Base-by-base conservation (phyloP, 2,888 invertebrate genomes). In the Pollenia angustigena region DNA sequence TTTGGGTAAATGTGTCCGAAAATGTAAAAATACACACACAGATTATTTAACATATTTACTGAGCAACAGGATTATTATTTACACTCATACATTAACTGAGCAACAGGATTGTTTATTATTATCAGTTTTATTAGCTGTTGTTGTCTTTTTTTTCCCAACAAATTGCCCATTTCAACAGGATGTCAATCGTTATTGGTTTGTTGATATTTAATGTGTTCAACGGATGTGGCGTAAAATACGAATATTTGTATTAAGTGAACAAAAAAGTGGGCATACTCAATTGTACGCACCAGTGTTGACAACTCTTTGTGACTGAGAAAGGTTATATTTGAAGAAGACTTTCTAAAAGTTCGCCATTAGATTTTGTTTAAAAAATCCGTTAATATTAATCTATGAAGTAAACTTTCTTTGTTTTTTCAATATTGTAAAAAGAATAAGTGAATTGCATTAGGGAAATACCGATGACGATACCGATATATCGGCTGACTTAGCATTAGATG, bases 171-270 rank as follows among this genome's bases (percentile, higher is more conserved):
- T 81, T 81, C 64, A 81, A 64, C 85, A 81, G 85, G 81, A 85
- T 81, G 85, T 32, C 76, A 69, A 56, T 66, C 71, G 76, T 81
- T 81, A 85, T 85, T 81, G 76, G 71, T 81, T 81, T 85, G 76
- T 81, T 72, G 58, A 81, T 85, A 81, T 76, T 76, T 71, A 85
- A 85, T 81, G 44, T 85, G 44, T 52, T 40, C 10, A 52, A 16
- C 68, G 50, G 68, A 69, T 11, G 32, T 40, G 40, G 32, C 12
- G 8, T 50, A 68, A 48, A 68, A 42, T 10, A 44, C 2, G 11
- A 64, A 40, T 16, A 48, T 40, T 11, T n/a, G 32, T 11, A 40
- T 66, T 46, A 1, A 66, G 18, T 48, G 16, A 3, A 3, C 23
- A 1, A 56, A 23, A 32, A 32, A 0, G 32, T 6, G 0, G 32